Base-by-base conservation (phyloP, 1,140 invertebrate genomes). In the Dendroctonus valens region DNA sequence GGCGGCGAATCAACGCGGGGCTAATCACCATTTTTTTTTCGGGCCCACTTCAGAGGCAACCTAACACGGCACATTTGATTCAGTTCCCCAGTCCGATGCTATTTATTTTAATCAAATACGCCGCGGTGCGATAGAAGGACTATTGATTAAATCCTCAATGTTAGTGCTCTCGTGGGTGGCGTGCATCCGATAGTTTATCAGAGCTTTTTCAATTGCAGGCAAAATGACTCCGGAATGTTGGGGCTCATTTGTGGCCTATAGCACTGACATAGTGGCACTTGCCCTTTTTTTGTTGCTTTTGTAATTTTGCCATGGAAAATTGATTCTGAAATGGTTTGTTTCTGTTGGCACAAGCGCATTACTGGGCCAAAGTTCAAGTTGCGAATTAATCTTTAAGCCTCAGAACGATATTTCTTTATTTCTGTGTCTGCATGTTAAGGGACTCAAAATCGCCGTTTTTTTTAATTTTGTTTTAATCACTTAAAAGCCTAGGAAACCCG, bases 251-350 rank as follows among this genome's bases (percentile, higher is more conserved):
- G 1, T 3, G 3, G 42, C 12, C 42, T n/a, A n/a, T n/a, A n/a
- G n/a, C n/a, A n/a, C n/a, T n/a, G n/a, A n/a, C n/a, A n/a, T n/a
- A 46, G 8, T 46, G 42, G 8, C 1, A 46, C 42, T 4, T 12
- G 42, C 8, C 1, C 3, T 2, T 1, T 46, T 46, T 9, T 46
- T 46, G 4, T 46, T 46, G 15, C 41, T 2, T 2, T 12, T 11
- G 11, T 41, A 12, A 41, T 5, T 26, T 26, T 26, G 3, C 7
- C 11, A 41, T 55, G 11, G 11, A 41, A 53, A 63, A 63, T 54
- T 63, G 60, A 63, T 55, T 53, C 37, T 41, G 14, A 63, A 54
- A 54, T 51, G 53, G 11, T 41, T 9, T 55, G 39, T 41, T 40
- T 9, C 9, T 14, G 50, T 12, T 51, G 44, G 51, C 60, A 38